phyloP scores from a whole-genome alignment of 1,140 invertebrate genomes.

The Euschistus heros region DNA sequence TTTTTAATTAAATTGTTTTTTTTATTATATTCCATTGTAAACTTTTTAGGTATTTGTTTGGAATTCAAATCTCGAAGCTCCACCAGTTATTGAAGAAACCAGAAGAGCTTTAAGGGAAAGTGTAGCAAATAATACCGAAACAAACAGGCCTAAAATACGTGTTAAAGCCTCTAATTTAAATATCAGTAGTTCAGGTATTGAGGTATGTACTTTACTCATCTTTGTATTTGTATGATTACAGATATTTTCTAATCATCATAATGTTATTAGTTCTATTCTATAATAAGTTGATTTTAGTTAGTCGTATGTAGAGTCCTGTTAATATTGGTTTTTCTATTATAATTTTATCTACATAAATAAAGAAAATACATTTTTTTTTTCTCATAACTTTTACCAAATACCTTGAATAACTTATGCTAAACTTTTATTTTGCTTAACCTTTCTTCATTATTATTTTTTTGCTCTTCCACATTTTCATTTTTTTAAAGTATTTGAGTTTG shows the following conservation, averaged over 20 bases:
- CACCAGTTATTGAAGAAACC: not conserved
- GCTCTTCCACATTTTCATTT: too few species aligned
- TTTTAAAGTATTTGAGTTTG: too few species aligned
- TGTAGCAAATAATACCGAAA: not conserved
- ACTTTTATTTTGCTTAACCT: too few species aligned
- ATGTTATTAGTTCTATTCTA: not conserved
- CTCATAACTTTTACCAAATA: too few species aligned
- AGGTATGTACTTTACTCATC: not conserved
- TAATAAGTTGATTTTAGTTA: too few species aligned
- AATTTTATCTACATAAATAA: too few species aligned
- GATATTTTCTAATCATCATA: not conserved
- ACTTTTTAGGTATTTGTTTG: conserved; percentile 46
- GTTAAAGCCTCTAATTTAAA: not conserved
- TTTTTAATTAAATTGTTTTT: not conserved
- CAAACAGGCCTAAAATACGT: not conserved
- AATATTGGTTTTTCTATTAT: too few species aligned
- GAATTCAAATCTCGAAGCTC: conserved; percentile 42
- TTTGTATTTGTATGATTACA: not conserved
- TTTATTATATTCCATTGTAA: not conserved
- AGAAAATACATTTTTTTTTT: too few species aligned
- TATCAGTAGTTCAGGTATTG: not conserved
- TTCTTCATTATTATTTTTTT: too few species aligned
- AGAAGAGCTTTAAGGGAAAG: not conserved
- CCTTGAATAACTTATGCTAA: too few species aligned
- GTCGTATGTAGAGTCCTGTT: too few species aligned